A percentile compares a stretch with the other conserved stretches of the same genome.
Conservation (phyloP, 2,888 invertebrate genomes). For the Reticulitermes lucifugus region DNA sequence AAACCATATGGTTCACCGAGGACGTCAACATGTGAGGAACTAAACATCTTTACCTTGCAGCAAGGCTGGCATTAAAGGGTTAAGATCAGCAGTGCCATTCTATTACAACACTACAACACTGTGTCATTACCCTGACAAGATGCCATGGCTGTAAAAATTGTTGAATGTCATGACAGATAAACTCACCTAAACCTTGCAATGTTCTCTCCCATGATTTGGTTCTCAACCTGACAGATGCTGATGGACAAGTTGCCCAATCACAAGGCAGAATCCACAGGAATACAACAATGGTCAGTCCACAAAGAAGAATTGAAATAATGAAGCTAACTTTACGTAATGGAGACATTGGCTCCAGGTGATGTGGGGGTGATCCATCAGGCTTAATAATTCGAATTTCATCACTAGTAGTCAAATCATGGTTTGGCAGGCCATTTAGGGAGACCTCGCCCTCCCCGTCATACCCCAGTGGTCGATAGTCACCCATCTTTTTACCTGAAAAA, state of each 20-base stretch:
- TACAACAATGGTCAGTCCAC: constrained; percentile 76
- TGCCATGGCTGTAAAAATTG: too few relatives aligned
- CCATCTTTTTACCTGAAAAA: constrained; percentile 52
- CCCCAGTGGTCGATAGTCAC: constrained; percentile 53
- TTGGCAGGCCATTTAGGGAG: constrained; percentile 49
- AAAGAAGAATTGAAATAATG: constrained; percentile 76
- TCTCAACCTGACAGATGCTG: constrained; percentile 51
- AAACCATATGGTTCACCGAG: too few relatives aligned
- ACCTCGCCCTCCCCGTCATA: constrained; percentile 50
- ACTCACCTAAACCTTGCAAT: constrained; percentile 62
- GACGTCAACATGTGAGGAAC: too few relatives aligned
- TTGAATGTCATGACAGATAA: background rate
- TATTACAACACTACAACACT: too few relatives aligned
- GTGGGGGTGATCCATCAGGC: constrained; percentile 31
- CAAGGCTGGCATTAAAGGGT: too few relatives aligned
- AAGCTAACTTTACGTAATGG: constrained; percentile 76
- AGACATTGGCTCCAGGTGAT: constrained; percentile 70
- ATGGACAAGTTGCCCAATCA: constrained; percentile 75
- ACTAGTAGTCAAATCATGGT: constrained; percentile 43
- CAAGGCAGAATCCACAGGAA: constrained; percentile 84
- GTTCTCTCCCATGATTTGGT: constrained; percentile 61
- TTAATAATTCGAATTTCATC: constrained; percentile 52
- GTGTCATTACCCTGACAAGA: too few relatives aligned
- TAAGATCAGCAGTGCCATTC: too few relatives aligned
- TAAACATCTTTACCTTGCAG: too few relatives aligned